These are phyloP conservation scores for Eurosta solidaginis DNA, from an alignment of 1,140 invertebrate genomes.

Conservation along the genomic window DNA sequence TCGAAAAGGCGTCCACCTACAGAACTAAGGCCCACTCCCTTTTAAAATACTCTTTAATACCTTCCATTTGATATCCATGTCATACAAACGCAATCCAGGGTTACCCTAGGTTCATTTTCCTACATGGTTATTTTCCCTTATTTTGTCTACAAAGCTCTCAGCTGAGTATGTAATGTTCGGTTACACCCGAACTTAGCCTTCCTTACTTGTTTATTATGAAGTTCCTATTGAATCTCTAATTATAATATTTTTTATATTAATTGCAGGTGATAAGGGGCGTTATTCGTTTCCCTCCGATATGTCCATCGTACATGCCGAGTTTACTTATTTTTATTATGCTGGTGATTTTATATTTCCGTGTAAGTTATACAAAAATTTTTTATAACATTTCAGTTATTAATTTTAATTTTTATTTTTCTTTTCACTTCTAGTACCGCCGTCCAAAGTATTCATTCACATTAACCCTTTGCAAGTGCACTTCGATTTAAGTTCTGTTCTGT, in stretches of 20 bases:
- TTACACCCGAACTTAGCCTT: no score
- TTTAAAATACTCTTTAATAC: no score
- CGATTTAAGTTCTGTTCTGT: conserved; percentile 83
- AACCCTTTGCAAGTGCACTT: conserved; percentile 87
- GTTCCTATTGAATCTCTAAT: background rate
- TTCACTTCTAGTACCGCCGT: conserved; percentile 77
- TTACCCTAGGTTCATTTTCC: no score
- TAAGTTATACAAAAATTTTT: conserved; percentile 61
- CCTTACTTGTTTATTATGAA: conserved; percentile 12
- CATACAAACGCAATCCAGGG: no score
- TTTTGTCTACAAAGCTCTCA: no score
- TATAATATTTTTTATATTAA: background rate
- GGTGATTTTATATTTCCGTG: conserved; percentile 90
- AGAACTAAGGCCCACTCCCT: no score
- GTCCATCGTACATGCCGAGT: conserved; percentile 90
- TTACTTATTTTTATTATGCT: conserved; percentile 96
- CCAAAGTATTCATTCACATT: conserved; percentile 88
- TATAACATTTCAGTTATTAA: background rate
- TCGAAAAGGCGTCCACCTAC: no score
- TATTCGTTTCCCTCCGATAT: conserved; percentile 86
- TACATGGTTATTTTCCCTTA: no score
- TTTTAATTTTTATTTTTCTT: background rate
- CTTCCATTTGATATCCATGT: no score
- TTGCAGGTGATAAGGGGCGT: conserved; percentile 80
- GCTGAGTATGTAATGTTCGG: no score